Percentiles rank a stretch among this genome's conserved stretches.
Evolutionary conservation across 2,888 invertebrate genomes (phyloP).

Genomic region (Poecilus cupreus): DNA sequence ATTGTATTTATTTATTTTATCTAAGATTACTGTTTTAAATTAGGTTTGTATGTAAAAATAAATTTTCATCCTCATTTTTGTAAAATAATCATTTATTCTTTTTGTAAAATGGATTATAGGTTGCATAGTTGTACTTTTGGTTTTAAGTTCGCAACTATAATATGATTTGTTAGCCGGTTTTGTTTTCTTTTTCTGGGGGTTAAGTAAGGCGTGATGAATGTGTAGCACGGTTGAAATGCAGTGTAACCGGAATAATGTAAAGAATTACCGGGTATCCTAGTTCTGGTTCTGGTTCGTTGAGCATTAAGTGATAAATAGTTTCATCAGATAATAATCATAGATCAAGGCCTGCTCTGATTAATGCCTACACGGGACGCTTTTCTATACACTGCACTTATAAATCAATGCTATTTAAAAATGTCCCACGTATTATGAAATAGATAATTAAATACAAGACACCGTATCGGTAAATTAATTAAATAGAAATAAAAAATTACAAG

Average conservation of each 20-base stretch:
- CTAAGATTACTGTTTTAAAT: too few relatives aligned
- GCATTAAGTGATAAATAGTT: conserved; percentile 53
- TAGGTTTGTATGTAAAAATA: too few relatives aligned
- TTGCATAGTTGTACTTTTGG: too few relatives aligned
- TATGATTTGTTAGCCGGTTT: too few relatives aligned
- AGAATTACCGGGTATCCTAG: conserved; percentile 17
- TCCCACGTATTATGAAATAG: conserved; percentile 1
- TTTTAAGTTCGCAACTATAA: too few relatives aligned
- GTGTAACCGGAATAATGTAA: conserved; percentile 22
- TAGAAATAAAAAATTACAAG: background rate
- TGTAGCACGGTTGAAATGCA: conserved; percentile 28
- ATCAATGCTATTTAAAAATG: conserved; percentile 4
- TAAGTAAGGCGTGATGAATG: conserved; percentile 31
- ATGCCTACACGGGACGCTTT: conserved; percentile 18
- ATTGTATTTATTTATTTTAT: too few relatives aligned
- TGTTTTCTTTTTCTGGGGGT: background rate
- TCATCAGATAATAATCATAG: conserved; percentile 56
- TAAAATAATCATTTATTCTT: too few relatives aligned
- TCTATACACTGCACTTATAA: background rate
- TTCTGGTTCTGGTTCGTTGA: conserved; percentile 27
- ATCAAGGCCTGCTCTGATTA: conserved; percentile 56
- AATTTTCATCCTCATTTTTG: too few relatives aligned
- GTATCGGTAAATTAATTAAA: background rate
- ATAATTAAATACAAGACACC: conserved; percentile 18
- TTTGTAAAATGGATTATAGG: too few relatives aligned